These are phyloP conservation scores for Benitochromis conjunctus DNA, from an alignment of 2,113 vertebrate genomes.

Conservation along the genomic window DNA sequence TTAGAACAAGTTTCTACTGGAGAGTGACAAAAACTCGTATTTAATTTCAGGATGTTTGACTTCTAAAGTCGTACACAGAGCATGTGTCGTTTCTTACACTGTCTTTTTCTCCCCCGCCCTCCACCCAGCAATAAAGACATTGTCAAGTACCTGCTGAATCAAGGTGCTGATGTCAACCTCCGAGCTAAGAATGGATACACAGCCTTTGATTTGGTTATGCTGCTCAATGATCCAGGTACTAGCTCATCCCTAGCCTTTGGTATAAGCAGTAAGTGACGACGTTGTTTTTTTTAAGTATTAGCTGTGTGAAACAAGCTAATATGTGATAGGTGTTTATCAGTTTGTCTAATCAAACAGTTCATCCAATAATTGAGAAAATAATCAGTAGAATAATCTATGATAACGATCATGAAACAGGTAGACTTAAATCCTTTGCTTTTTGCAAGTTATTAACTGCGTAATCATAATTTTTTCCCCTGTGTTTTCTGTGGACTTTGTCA, in stretches of 20 bases:
- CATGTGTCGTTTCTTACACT: not conserved
- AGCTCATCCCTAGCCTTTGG: not conserved
- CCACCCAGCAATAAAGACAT: constrained; percentile 87
- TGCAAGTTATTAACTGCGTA: not conserved
- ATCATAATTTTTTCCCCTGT: not conserved
- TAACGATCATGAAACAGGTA: not conserved
- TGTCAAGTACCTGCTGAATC: constrained; percentile 90
- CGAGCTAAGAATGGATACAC: constrained; percentile 96
- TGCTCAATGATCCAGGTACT: constrained; percentile 93
- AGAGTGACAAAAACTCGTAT: not conserved
- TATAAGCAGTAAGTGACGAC: not conserved
- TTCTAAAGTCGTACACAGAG: not conserved
- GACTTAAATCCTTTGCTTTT: not conserved
- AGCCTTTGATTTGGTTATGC: constrained; percentile 95
- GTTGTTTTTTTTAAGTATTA: not conserved
- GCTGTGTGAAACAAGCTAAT: not conserved
- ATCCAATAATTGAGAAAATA: not conserved
- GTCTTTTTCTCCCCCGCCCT: not conserved
- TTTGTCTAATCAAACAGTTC: not conserved
- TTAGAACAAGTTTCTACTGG: not conserved
- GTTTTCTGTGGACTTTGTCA: constrained; percentile 35
- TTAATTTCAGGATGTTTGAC: not conserved
- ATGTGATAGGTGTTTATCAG: not conserved
- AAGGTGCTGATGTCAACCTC: constrained; percentile 90
- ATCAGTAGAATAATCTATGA: not conserved